A percentile compares a stretch with the other conserved stretches of the same genome.
Conservation (phyloP, 2,888 invertebrate species). For the Apoderus coryli region DNA sequence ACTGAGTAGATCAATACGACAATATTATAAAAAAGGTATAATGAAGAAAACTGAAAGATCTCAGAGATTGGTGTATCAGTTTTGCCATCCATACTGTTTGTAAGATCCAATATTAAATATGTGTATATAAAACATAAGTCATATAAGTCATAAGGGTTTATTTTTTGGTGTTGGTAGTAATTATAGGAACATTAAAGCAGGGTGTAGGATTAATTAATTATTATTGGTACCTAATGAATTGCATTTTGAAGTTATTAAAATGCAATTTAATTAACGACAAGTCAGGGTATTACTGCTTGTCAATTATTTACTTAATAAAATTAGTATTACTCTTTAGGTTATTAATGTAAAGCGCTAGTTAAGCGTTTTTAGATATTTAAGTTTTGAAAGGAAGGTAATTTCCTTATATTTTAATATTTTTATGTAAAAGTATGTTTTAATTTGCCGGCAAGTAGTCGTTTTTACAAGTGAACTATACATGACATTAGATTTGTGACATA, state of each 20-base stretch:
- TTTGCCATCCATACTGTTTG: conserved; percentile 87
- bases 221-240: conserved; percentile 15
- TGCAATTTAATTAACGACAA: conserved; percentile 17
- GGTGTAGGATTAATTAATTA: too few species aligned
- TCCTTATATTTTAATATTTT: conserved; percentile 29
- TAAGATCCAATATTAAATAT: conserved; percentile 32
- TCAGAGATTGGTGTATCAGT: conserved; percentile 96
- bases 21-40: conserved; percentile 98
- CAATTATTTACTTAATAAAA: too few species aligned
- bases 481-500: background rate
- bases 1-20: conserved; percentile 89
- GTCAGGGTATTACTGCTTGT: conserved; percentile 29
- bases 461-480: too few species aligned
- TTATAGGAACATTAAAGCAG: too few species aligned
- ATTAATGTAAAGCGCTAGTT: conserved; percentile 18
- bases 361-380: too few species aligned
- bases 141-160: conserved; percentile 14
- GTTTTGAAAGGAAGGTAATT: conserved; percentile 39
- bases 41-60: conserved; percentile 98
- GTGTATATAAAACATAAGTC: conserved; percentile 13
- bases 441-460: conserved; percentile 31
- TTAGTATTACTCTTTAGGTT: too few species aligned
- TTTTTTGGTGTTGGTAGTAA: conserved; percentile 17
- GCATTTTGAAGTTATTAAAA: conserved; percentile 30
- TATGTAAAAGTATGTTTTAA: conserved; percentile 30